Conservation (phyloP, 2,797 vertebrate genomes). For the Garrulus glandarius region DNA sequence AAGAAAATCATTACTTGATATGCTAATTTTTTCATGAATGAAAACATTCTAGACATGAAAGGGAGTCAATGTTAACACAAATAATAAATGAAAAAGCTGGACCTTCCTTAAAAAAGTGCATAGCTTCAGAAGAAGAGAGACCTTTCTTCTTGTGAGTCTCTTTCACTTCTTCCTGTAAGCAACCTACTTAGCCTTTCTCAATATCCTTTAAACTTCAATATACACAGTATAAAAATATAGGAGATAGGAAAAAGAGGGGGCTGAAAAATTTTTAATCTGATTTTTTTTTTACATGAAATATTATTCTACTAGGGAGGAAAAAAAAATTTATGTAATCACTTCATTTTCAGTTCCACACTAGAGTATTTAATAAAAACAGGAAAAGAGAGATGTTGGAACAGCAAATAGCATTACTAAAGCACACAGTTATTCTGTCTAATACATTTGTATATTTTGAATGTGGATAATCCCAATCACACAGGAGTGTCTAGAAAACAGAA, state of each 20-base stretch:
- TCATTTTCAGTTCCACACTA: not conserved
- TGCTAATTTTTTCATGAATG: not conserved
- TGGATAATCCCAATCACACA: not conserved
- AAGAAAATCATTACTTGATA: not conserved
- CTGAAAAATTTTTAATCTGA: fast-evolving
- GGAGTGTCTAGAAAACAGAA: not conserved
- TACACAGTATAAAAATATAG: not conserved
- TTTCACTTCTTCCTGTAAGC: not conserved
- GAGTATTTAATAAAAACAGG: not conserved
- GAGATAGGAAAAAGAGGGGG: not conserved
- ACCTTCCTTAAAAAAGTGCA: not conserved
- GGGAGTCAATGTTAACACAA: not conserved
- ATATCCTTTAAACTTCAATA: not conserved
- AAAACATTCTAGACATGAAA: not conserved
- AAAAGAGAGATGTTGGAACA: not conserved
- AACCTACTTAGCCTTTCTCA: not conserved
- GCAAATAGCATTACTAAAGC: not conserved
- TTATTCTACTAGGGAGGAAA: not conserved
- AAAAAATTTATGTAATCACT: not conserved
- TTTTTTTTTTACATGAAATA: not conserved
- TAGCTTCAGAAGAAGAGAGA: not conserved
- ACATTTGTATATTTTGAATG: not conserved
- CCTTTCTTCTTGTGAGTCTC: not conserved
- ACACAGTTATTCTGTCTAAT: not conserved
- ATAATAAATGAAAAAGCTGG: not conserved